Conservation (phyloP, 2,797 vertebrate species). For the Xyrichtys novacula region DNA sequence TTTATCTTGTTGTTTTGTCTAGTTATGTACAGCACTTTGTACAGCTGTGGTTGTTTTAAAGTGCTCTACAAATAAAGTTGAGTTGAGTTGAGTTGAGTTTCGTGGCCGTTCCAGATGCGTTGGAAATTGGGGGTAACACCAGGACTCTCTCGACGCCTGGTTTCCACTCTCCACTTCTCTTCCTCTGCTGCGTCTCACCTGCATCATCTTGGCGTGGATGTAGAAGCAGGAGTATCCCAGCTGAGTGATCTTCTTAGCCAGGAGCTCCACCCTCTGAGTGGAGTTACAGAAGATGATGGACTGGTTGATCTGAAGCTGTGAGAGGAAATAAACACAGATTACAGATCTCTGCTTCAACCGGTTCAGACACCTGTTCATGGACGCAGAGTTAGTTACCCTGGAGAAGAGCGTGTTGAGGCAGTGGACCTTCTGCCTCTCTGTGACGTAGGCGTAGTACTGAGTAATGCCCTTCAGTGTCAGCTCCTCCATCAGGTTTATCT, state of each 20-base stretch:
- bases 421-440: slow-evolving; percentile 89
- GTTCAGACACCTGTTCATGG: background rate
- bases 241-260: slow-evolving; percentile 88
- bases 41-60: no score
- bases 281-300: slow-evolving; percentile 88
- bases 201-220: slow-evolving; percentile 91
- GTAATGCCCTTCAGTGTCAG: slow-evolving; percentile 90
- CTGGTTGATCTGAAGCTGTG: slow-evolving; percentile 87
- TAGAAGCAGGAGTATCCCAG: slow-evolving; percentile 89
- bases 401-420: slow-evolving; percentile 87
- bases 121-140: no score
- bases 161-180: no score
- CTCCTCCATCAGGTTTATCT: slow-evolving; percentile 91
- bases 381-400: slow-evolving; percentile 74
- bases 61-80: no score
- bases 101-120: no score
- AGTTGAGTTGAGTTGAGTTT: no score
- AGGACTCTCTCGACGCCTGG: no score
- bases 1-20: no score
- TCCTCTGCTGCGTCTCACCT: slow-evolving; percentile 70
- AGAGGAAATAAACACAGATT: rapidly evolving
- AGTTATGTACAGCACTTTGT: no score
- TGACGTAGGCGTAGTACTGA: slow-evolving; percentile 89
- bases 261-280: slow-evolving; percentile 85
- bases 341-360: background rate